Conservation (phyloP, 37 sponge, comb jelly and placozoan species). For the Crambe crambe region DNA sequence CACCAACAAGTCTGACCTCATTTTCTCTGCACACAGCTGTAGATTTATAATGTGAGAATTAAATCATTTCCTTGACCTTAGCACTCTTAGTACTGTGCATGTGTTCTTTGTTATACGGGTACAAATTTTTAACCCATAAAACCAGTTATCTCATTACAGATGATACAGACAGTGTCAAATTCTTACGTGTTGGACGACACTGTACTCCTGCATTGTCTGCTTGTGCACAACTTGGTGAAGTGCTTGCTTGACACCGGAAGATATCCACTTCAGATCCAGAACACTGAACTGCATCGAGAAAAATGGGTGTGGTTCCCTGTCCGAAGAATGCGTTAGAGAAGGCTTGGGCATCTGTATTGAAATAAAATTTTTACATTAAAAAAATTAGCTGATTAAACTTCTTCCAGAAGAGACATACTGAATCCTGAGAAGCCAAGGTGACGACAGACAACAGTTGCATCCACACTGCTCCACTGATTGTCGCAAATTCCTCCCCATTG, state of each 20-base stretch:
- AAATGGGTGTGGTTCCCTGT: conserved; percentile 13
- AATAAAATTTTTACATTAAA: background rate
- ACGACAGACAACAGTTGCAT: background rate
- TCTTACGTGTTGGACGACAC: conserved; percentile 8
- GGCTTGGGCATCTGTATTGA: conserved; percentile 21
- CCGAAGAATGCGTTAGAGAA: conserved; percentile 30
- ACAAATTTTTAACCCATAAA: background rate
- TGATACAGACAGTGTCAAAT: no score
- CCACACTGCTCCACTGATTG: background rate
- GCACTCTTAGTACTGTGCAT: no score
- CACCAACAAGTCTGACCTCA: conserved; percentile 10
- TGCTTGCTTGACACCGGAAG: conserved; percentile 2
- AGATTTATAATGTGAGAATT: background rate
- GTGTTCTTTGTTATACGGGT: no score
- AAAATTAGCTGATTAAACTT: background rate
- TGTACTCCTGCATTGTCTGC: conserved; percentile 27
- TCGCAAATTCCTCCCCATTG: background rate
- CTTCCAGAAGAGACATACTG: background rate
- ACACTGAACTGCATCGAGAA: conserved; percentile 29
- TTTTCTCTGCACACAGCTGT: conserved; percentile 11
- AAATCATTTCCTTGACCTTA: no score
- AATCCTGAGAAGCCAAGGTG: conserved; percentile 7
- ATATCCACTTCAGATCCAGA: conserved; percentile 24
- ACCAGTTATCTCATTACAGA: background rate
- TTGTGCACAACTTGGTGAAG: background rate